Base-by-base conservation (phyloP, 2,888 invertebrate species). In the Xanthia icteritia region DNA sequence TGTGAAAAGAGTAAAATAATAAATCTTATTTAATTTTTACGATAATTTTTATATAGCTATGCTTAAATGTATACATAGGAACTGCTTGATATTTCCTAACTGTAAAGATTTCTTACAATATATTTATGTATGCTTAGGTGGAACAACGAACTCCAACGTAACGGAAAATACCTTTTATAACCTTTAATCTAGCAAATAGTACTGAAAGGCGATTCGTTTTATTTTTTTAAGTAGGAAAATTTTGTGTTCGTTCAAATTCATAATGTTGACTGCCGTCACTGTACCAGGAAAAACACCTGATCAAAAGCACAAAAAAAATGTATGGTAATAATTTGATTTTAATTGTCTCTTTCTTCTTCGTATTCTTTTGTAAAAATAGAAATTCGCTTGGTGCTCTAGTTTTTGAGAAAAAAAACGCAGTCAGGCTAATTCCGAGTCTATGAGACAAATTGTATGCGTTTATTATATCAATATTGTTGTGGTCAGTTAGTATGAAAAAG, bases 81-180 rank as follows among this genome's bases (percentile, higher is more conserved):
- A 82, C 58, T 79, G 77, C 79, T 73, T 68, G 58, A 60, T 60
- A 73, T 79, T 76, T 74, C 17, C 23, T 73, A 68, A 61, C 9
- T 65, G 17, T 74, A 65, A 45, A 45, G 15, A 27, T 64, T 17
- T 58, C 48, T 73, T 56, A 64, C 15, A 27, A 65, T 58, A 39
- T n/a, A n/a, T n/a, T 15, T 36, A 60, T 27, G 39, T 65, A 39
- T 54, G 27, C 23, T 2, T 54, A 23, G 0, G 1, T 31, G 48
- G 31, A 51, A 67, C 60, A 51, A 68, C 69, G 20, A 66, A 48
- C 60, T n/a, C 60, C 48, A 51, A 11, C 13, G 6, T n/a, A 11
- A 15, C 1, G 81, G 39, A 45, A 54, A 36, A 81, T 77, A 81
- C 27, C 31, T 79, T 27, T 15, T 8, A 31, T 70, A 42, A 61